Percentiles rank a stretch among this genome's conserved stretches.
These are phyloP conservation scores for Rhodeus uyekii DNA, from an alignment of 2,797 vertebrate species.

Conservation along the genomic window DNA sequence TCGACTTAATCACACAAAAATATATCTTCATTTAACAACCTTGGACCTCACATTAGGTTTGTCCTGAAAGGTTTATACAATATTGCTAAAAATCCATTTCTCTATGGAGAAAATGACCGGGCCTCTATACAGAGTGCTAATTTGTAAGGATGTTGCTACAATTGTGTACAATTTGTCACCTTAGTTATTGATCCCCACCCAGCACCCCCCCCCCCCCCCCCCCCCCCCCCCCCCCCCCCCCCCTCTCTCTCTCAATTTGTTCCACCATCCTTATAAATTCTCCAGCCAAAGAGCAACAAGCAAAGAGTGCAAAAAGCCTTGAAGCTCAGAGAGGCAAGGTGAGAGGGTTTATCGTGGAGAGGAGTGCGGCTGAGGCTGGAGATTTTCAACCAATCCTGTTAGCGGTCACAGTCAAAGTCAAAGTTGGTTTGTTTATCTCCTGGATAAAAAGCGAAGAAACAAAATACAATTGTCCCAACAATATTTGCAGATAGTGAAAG, in stretches of 20 bases:
- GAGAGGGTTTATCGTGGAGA: neutral
- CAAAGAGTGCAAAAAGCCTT: slow-evolving; percentile 19
- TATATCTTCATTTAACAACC: slow-evolving; percentile 19
- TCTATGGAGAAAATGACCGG: slow-evolving; percentile 17
- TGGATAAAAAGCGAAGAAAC: neutral
- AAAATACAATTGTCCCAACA: neutral
- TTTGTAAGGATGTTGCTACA: slow-evolving; percentile 27
- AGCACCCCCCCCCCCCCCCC: accelerated
- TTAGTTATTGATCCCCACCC: neutral
- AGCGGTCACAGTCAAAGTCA: slow-evolving; percentile 8
- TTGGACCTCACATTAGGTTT: slow-evolving; percentile 16
- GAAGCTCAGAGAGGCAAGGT: slow-evolving; percentile 3
- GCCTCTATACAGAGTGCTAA: neutral
- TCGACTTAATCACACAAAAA: neutral
- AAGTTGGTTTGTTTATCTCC: neutral
- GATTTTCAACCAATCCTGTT: slow-evolving; percentile 17
- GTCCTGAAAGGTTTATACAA: slow-evolving; percentile 17
- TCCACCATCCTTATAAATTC: slow-evolving; percentile 7
- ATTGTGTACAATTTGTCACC: neutral
- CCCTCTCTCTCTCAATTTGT: neutral
- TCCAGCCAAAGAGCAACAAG: neutral
- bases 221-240: neutral
- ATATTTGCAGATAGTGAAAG: slow-evolving; percentile 8
- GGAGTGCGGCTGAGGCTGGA: neutral
- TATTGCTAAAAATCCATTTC: slow-evolving; percentile 12